Percentiles rank a stretch among this genome's conserved stretches.
Evolutionary conservation across 1,140 invertebrate genomes (phyloP).

Genomic region (Latrodectus geometricus): DNA sequence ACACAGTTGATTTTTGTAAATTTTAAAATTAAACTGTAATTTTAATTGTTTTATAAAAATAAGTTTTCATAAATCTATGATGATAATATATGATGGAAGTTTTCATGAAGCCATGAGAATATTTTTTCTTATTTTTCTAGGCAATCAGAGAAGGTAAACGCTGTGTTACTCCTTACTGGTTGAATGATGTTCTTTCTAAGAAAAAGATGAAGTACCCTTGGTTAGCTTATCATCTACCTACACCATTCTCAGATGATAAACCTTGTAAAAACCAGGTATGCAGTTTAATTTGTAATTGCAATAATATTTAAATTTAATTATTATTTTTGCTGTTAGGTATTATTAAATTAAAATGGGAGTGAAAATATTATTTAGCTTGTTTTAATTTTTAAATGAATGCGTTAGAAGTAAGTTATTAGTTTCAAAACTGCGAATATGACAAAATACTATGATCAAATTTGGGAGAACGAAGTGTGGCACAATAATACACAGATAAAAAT

Average conservation of each 20-base stretch:
- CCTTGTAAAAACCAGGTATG: slow-evolving; percentile 74
- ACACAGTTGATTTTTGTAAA: too few species aligned
- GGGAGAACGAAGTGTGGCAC: too few species aligned
- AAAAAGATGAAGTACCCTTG: slow-evolving; percentile 90
- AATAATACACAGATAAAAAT: too few species aligned
- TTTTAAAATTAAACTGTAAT: too few species aligned
- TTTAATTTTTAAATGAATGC: too few species aligned
- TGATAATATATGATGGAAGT: too few species aligned
- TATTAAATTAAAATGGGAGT: not conserved
- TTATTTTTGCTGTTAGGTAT: not conserved
- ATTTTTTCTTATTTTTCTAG: slow-evolving; percentile 71
- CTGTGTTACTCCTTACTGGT: slow-evolving; percentile 93
- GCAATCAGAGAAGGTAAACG: slow-evolving; percentile 83
- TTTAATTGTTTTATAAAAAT: too few species aligned
- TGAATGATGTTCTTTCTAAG: slow-evolving; percentile 87
- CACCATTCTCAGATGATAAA: slow-evolving; percentile 77
- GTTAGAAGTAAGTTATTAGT: too few species aligned
- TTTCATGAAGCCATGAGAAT: too few species aligned
- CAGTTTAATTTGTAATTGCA: not conserved
- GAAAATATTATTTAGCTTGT: not conserved
- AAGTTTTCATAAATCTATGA: too few species aligned
- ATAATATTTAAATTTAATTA: not conserved
- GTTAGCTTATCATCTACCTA: slow-evolving; percentile 90
- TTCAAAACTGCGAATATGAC: too few species aligned
- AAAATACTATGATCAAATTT: too few species aligned